Evolutionary conservation across 2,113 vertebrate species (phyloP).

Genomic region (Gambusia holbrooki): DNA sequence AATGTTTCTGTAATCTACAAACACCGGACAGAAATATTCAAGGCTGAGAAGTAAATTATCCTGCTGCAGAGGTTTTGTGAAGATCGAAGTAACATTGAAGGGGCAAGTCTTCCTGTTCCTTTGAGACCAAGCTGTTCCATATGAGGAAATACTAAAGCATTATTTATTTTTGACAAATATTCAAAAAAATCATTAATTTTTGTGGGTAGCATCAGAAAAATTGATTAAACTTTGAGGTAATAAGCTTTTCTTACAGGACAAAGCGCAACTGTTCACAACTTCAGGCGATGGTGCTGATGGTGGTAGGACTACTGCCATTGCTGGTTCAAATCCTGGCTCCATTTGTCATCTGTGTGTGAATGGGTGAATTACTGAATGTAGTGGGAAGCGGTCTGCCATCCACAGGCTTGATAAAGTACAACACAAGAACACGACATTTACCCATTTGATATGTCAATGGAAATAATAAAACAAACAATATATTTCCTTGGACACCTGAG

Average conservation of each 20-base stretch:
- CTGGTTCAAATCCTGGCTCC: too few species aligned
- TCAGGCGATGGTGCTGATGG: too few species aligned
- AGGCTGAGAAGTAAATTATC: neutral
- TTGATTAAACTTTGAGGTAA: neutral
- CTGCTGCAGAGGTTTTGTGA: conserved; percentile 1
- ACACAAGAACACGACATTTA: too few species aligned
- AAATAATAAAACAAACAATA: too few species aligned
- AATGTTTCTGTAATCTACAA: conserved; percentile 1
- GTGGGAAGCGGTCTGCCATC: too few species aligned
- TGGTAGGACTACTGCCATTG: too few species aligned
- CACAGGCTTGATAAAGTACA: too few species aligned
- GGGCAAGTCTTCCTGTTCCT: neutral
- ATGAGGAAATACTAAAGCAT: neutral
- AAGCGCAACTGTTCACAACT: neutral
- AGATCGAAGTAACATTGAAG: neutral
- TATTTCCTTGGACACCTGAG: too few species aligned
- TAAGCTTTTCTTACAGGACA: neutral
- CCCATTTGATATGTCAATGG: too few species aligned
- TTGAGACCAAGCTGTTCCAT: neutral
- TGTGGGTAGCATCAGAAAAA: neutral
- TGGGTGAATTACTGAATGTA: too few species aligned
- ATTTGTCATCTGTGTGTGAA: too few species aligned
- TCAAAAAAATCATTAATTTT: neutral
- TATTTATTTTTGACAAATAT: neutral
- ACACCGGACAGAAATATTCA: neutral